Base-by-base conservation (phyloP, 1,140 invertebrate species). In the Aphaenogaster rudis region DNA sequence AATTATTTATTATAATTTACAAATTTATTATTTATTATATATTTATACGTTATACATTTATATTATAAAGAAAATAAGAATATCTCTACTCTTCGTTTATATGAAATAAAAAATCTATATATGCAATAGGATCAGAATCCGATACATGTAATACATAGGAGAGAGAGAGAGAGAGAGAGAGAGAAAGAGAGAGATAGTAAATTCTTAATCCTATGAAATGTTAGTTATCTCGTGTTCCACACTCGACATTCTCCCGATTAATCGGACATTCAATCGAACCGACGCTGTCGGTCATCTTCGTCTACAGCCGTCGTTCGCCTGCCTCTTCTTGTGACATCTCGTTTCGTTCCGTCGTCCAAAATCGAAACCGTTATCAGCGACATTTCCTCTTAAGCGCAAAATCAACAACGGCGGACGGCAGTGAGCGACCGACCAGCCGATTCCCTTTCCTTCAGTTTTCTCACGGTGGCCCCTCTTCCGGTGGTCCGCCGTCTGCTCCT, bases 401-500 rank as follows among this genome's bases (percentile, higher is more conserved):
- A 88, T 88, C 85, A 88, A 90, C 74, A 85, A 85, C 84, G 50
- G 7, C 74, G 66, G 54, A 88, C 63, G 69, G 67, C 72, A 64
- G 36, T 71, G 77, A 88, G 52, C 28, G 80, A 86, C 52, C 85
- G 61, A 86, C 28, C 71, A 61, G 59, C 52, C 67, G 71, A 81
- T 89, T 82, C 88, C 59, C 77, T 84, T 82, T 80, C 57, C 72
- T 66, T 80, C 54, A 63, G 69, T 87, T 90, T 90, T 90, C 89
- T 90, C 89, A 90, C 89, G 89, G 88, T 90, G 78, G 66, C 85
- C 89, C 89, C 88, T 90, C 89, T 90, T 90, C 89, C 88, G 89
- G 88, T 89, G 78, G 88, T 74, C 89, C 78, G 88, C 61, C 71
- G 61, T 45, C 57, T 72, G 67, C 72, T 59, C 48, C 74, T 77